These are phyloP conservation scores for Montipora sp. DNA, from an alignment of 64 coral and sea anemone species.

Conservation along the genomic window DNA sequence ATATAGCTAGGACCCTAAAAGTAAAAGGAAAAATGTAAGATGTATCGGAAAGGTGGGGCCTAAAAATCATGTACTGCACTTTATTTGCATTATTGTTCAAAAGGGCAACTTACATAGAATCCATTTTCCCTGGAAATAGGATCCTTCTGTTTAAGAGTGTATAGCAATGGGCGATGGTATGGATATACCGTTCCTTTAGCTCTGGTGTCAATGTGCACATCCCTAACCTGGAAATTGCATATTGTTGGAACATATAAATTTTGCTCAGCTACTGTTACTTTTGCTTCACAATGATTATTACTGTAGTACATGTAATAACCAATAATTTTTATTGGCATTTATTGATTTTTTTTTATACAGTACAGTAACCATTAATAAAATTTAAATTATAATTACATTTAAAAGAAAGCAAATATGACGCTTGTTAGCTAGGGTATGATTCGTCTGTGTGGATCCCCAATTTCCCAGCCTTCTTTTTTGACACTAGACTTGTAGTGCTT, in stretches of 20 bases:
- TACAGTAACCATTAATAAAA: too few species aligned
- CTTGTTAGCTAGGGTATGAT: too few species aligned
- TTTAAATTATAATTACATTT: too few species aligned
- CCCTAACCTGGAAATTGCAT: slow-evolving; percentile 58
- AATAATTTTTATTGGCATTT: too few species aligned
- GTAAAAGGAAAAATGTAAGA: neutral
- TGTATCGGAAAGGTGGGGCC: too few species aligned
- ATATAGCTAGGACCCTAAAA: slow-evolving; percentile 91
- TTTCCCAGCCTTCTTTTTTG: too few species aligned
- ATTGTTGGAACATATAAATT: neutral
- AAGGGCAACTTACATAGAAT: slow-evolving; percentile 72
- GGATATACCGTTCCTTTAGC: slow-evolving; percentile 79
- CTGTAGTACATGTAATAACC: neutral
- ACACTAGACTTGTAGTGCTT: too few species aligned
- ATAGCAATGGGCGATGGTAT: slow-evolving; percentile 72
- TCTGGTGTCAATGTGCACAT: slow-evolving; percentile 78
- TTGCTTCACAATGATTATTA: neutral
- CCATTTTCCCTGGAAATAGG: slow-evolving; percentile 91
- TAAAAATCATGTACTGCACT: neutral
- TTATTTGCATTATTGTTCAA: too few species aligned
- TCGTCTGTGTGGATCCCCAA: too few species aligned
- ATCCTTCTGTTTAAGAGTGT: slow-evolving; percentile 86
- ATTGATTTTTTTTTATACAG: too few species aligned
- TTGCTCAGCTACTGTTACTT: neutral
- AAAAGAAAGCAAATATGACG: too few species aligned